These are phyloP conservation scores for Astur gentilis DNA, from an alignment of 2,113 vertebrate genomes.

Conservation along the genomic window DNA sequence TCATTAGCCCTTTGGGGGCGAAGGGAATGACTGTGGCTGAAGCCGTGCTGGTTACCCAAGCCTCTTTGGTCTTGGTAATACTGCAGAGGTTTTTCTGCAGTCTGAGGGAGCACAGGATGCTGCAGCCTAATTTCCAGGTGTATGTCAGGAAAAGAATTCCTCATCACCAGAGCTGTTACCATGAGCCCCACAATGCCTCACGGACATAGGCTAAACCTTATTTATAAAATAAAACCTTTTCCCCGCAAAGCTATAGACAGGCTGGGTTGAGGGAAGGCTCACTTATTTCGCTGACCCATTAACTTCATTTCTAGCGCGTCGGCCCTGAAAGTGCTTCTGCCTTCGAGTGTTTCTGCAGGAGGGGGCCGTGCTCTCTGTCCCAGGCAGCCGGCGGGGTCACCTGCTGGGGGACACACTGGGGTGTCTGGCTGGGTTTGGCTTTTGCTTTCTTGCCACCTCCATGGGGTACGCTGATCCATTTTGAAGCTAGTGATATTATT, in stretches of 20 bases:
- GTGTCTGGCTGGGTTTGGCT: not conserved
- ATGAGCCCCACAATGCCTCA: rapidly evolving
- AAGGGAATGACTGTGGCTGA: rapidly evolving
- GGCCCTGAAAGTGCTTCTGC: not conserved
- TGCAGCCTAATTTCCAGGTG: not conserved
- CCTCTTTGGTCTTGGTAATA: not conserved
- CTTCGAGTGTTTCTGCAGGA: not conserved
- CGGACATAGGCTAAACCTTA: not conserved
- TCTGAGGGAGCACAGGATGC: not conserved
- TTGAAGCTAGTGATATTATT: not conserved
- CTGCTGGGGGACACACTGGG: not conserved
- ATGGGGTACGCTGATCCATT: rapidly evolving
- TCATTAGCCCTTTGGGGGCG: not conserved
- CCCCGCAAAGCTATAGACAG: not conserved
- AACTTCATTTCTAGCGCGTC: rapidly evolving
- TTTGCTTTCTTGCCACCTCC: not conserved
- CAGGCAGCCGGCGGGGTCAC: not conserved
- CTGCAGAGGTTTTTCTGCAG: not conserved
- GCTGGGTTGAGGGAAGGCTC: not conserved
- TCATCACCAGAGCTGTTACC: not conserved
- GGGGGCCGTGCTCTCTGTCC: rapidly evolving
- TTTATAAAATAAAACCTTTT: not conserved
- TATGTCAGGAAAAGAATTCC: not conserved
- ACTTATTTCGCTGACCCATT: not conserved
- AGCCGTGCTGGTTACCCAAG: rapidly evolving